Conservation (phyloP, 2,888 invertebrate genomes). For the Magallana nippona region DNA sequence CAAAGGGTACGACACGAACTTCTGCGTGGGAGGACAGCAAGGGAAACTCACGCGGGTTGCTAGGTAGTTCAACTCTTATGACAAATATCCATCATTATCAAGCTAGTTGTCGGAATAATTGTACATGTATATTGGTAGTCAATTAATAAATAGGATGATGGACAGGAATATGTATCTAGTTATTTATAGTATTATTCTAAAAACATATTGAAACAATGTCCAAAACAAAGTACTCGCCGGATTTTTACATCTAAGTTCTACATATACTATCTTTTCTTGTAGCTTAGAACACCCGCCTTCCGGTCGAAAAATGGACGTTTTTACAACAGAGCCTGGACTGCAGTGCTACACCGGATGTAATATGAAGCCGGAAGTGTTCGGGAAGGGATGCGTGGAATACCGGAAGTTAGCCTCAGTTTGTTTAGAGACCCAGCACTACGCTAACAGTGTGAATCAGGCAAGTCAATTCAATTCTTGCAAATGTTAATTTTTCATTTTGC, state of each 20-base stretch:
- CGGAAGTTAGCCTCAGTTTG: slow-evolving; percentile 90
- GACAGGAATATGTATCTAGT: too few species aligned
- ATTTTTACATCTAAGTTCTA: too few species aligned
- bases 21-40: slow-evolving; percentile 83
- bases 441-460: slow-evolving; percentile 88
- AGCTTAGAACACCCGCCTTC: slow-evolving; percentile 75
- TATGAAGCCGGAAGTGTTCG: slow-evolving; percentile 83
- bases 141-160: too few species aligned
- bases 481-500: neutral
- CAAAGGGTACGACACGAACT: slow-evolving; percentile 91
- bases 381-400: slow-evolving; percentile 87
- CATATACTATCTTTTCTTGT: neutral
- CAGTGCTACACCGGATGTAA: slow-evolving; percentile 93
- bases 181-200: too few species aligned
- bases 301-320: slow-evolving; percentile 89
- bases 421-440: slow-evolving; percentile 94
- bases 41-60: slow-evolving; percentile 61
- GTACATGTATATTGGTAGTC: too few species aligned
- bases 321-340: slow-evolving; percentile 92
- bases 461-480: slow-evolving; percentile 35
- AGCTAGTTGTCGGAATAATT: too few species aligned
- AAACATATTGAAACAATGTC: too few species aligned
- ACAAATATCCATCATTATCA: too few species aligned
- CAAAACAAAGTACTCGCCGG: too few species aligned
- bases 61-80: slow-evolving; percentile 49